Conservation (phyloP, 2,113 vertebrate genomes). For the Pterocles burchelli region DNA sequence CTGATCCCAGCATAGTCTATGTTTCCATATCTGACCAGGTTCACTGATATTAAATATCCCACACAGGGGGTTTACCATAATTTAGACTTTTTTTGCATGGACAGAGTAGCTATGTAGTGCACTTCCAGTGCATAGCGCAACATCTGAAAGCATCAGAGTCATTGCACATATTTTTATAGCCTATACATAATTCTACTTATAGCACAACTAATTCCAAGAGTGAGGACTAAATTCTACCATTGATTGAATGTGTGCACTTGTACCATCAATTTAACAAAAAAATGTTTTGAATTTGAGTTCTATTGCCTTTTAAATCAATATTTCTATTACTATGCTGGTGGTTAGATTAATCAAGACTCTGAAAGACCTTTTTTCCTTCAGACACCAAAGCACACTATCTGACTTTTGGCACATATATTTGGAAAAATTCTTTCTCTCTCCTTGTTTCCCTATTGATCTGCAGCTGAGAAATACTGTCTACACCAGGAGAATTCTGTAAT, state of each 20-base stretch:
- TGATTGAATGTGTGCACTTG: not conserved
- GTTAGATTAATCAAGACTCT: not conserved
- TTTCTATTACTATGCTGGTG: not conserved
- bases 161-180: not conserved
- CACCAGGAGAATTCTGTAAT: not conserved
- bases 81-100: not conserved
- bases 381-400: not conserved
- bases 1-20: not conserved
- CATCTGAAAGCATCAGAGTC: not conserved
- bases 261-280: not conserved
- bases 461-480: not conserved
- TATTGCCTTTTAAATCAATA: not conserved
- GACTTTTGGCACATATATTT: not conserved
- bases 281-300: not conserved
- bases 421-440: not conserved
- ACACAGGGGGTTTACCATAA: accelerated
- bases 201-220: not conserved
- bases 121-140: not conserved
- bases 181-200: not conserved
- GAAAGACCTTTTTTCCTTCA: not conserved
- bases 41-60: not conserved
- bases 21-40: not conserved
- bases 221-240: not conserved
- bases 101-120: not conserved
- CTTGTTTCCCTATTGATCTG: not conserved